Conservation (phyloP, 1,140 invertebrate species). For the Solen grandis region DNA sequence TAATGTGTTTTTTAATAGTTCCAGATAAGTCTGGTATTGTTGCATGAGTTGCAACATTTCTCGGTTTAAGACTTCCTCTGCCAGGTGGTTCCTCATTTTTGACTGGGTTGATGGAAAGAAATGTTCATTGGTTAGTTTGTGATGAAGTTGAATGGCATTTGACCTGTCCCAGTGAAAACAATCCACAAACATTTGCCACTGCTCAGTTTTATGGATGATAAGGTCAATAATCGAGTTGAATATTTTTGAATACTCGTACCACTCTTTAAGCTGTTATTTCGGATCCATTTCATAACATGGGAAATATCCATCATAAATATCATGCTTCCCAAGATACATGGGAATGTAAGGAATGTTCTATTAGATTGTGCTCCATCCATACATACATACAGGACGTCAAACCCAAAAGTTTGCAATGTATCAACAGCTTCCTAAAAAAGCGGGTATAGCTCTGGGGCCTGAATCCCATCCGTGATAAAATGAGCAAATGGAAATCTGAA, state of each 20-base stretch:
- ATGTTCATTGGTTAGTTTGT: slow-evolving; percentile 1
- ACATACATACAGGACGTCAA: slow-evolving; percentile 30
- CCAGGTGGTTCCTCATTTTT: slow-evolving; percentile 54
- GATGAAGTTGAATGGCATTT: not conserved
- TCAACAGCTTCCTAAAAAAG: slow-evolving; percentile 27
- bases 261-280: slow-evolving; percentile 36
- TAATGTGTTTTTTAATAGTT: slow-evolving; percentile 34
- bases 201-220: not conserved
- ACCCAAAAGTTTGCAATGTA: slow-evolving; percentile 23
- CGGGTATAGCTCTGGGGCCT: not conserved
- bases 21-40: slow-evolving; percentile 20
- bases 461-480: slow-evolving; percentile 14
- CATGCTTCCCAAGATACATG: not conserved
- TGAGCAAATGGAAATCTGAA: slow-evolving; percentile 30
- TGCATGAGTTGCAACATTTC: slow-evolving; percentile 40
- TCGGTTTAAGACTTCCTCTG: slow-evolving; percentile 40
- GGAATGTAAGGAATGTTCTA: slow-evolving; percentile 35
- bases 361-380: slow-evolving; percentile 58
- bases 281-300: slow-evolving; percentile 21
- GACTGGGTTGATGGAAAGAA: not conserved
- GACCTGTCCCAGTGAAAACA: not conserved
- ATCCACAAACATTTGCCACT: slow-evolving; percentile 11
- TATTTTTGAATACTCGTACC: not conserved
- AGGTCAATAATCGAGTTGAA: not conserved
- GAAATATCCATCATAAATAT: slow-evolving; percentile 28